phyloP scores from a whole-genome alignment of 2,113 vertebrate genomes.

The Orientallactaga bullata region DNA sequence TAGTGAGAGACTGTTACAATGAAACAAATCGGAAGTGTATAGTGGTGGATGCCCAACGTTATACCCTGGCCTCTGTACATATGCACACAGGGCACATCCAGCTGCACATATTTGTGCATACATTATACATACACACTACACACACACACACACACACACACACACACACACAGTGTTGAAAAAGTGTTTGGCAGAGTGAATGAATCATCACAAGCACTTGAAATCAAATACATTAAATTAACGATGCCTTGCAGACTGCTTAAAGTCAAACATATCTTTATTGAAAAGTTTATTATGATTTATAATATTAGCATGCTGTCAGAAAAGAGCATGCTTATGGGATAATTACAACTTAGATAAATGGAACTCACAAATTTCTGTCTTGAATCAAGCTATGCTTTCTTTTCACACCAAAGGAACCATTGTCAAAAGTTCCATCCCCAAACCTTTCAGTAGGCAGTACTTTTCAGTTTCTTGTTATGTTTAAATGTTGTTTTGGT shows the following conservation, averaged over 20 bases:
- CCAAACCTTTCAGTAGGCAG: background rate
- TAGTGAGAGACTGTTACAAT: too few species aligned
- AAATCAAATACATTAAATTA: background rate
- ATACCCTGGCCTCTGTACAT: too few species aligned
- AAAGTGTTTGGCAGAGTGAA: background rate
- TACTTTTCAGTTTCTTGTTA: too few species aligned
- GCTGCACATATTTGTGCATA: too few species aligned
- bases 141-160: too few species aligned
- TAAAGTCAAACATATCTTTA: background rate
- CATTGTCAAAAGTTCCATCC: background rate
- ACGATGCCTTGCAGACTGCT: background rate
- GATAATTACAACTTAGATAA: background rate
- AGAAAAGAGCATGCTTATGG: background rate
- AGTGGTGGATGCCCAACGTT: too few species aligned
- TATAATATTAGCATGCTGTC: background rate
- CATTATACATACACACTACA: too few species aligned
- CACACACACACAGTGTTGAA: too few species aligned
- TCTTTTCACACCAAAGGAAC: background rate
- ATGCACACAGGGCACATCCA: too few species aligned
- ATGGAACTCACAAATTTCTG: constrained; percentile 4
- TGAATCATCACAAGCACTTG: background rate
- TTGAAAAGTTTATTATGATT: background rate
- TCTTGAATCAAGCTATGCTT: background rate
- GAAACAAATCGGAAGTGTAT: too few species aligned
- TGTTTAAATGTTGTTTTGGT: too few species aligned